Base-by-base conservation (phyloP, 2,797 vertebrate genomes). In the Mus caroli region DNA sequence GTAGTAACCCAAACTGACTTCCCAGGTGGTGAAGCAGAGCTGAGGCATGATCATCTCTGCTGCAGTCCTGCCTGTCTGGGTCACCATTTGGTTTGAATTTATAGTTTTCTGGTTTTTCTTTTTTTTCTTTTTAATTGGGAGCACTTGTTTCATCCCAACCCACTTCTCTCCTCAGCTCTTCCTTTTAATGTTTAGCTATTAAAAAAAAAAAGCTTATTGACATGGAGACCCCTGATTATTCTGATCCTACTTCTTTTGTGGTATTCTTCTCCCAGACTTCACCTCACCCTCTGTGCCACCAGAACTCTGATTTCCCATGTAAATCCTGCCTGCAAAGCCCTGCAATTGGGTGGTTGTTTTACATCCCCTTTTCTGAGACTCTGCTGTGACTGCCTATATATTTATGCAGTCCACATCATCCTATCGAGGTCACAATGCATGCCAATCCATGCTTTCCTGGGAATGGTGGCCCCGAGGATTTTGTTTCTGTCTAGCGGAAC, bases 311-410 rank as follows among this genome's bases (percentile, higher is more conserved):
- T 75, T 86, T 83, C 67, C 9, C 73, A 1, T 43, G 28, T 60
- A 86, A 88, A 58, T 91, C 79, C 60, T 77, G 73, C n/a, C 67
- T 67, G 3, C 56, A 90, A 78, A 88, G n/a, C 54, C 85, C 28
- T 50, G 28, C 22, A 86, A 80, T 67, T 1, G 4, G 54, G 71
- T 19, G 80, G 73, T 95, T 79, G 20, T 78, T 86, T 94, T 79
- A 4, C 91, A 88, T 20, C 46, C 88, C 28, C 17, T 79, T 92
- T 95, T 83, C 69, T 79, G 93, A 85, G 76, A 43, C n/a, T 60
- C 58, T 94, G 10, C 19, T 50, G 24, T 52, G 54, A 62, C 43
- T 94, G 91, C 31, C 60, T 91, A 8, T 37, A n/a, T 84, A 54
- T 12, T 87, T 91, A 50, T 52, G 90, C 90, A 91, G 64, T 62